Evolutionary conservation across 2,113 vertebrate species (phyloP).

Genomic region (Siphamia tubifer): DNA sequence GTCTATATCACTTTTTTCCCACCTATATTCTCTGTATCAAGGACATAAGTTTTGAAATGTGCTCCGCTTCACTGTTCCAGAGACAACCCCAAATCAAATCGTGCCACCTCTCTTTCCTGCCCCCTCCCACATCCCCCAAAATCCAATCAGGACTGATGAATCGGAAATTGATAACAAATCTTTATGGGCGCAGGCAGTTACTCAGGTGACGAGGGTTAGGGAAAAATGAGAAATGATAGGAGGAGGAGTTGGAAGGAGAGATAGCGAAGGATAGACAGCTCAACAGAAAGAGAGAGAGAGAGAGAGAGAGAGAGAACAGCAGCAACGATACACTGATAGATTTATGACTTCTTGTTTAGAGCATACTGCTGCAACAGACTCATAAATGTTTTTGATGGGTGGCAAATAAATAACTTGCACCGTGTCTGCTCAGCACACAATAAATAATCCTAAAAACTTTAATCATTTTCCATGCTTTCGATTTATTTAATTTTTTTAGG

Average conservation of each 20-base stretch:
- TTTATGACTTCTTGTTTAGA: conserved; percentile 65
- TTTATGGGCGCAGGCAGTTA: conserved; percentile 30
- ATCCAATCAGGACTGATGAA: conserved; percentile 50
- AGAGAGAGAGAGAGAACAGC: not conserved
- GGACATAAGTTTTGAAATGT: conserved; percentile 43
- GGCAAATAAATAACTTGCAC: conserved; percentile 67
- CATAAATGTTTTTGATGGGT: conserved; percentile 75
- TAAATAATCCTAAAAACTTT: conserved; percentile 72
- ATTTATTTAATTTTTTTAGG: conserved; percentile 53
- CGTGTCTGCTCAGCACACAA: conserved; percentile 67
- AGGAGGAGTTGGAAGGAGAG: conserved; percentile 5
- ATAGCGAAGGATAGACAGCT: conserved; percentile 11
- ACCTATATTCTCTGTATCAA: not conserved
- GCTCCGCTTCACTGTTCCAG: conserved; percentile 3
- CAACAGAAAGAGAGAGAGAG: not conserved
- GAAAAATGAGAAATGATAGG: conserved; percentile 34
- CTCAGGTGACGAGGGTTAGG: conserved; percentile 15
- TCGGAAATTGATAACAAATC: conserved; percentile 50
- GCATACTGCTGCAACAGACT: conserved; percentile 71
- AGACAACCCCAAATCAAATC: conserved; percentile 26
- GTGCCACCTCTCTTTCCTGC: not conserved
- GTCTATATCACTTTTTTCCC: not conserved
- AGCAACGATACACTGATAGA: conserved; percentile 47
- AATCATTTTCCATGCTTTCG: conserved; percentile 48
- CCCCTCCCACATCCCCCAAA: not conserved